Percentiles rank a stretch among this genome's conserved stretches.
phyloP scores from a whole-genome alignment of 2,113 vertebrate species.

The Morone chrysops region DNA sequence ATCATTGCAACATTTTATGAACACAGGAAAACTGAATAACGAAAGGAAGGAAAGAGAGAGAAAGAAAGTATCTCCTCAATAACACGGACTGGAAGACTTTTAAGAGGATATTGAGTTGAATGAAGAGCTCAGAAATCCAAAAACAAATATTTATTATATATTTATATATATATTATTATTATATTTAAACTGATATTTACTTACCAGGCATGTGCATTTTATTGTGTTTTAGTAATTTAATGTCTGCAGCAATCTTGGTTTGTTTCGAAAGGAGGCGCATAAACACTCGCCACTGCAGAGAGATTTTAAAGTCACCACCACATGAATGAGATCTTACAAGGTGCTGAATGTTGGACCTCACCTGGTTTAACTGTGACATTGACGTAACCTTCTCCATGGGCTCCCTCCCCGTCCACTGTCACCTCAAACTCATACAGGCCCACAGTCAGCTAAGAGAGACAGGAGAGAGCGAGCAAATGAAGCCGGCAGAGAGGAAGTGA shows the following conservation, averaged over 20 bases:
- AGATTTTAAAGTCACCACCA: too few species aligned
- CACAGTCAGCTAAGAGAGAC: constrained; percentile 89
- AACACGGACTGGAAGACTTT: background rate
- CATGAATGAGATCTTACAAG: background rate
- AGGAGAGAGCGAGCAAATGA: background rate
- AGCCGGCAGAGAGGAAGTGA: constrained; percentile 15
- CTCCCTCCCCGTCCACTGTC: constrained; percentile 87
- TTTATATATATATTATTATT: too few species aligned
- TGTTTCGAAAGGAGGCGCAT: background rate
- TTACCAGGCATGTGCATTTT: too few species aligned
- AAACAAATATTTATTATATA: too few species aligned
- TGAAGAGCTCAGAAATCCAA: too few species aligned
- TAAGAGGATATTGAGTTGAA: background rate
- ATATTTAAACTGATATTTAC: too few species aligned
- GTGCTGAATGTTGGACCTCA: constrained; percentile 67
- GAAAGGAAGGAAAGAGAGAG: background rate
- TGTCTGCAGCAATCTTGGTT: background rate
- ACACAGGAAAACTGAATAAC: background rate
- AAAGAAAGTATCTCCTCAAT: background rate
- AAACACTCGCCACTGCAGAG: background rate
- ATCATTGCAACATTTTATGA: background rate
- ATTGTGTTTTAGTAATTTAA: background rate
- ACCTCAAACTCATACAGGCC: constrained; percentile 97
- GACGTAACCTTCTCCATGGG: constrained; percentile 92
- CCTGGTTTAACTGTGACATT: constrained; percentile 98